Evolutionary conservation across 2,888 invertebrate genomes (phyloP).

Genomic region (Drosophila basisetae): DNA sequence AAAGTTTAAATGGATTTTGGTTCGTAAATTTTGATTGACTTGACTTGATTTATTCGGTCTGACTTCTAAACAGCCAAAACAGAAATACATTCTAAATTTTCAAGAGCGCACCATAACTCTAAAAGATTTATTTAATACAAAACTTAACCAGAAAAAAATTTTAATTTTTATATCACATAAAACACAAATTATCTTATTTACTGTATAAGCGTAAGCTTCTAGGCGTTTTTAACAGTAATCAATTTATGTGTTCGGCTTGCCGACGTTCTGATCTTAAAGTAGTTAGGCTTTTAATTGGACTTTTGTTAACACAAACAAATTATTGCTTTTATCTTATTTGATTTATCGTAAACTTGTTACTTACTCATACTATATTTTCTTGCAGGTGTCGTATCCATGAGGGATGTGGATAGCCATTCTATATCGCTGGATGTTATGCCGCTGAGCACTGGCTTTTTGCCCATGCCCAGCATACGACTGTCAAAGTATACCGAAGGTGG

Average conservation of each 20-base stretch:
- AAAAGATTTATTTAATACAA: not conserved
- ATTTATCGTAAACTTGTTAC: not conserved
- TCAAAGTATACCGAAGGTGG: constrained; percentile 93
- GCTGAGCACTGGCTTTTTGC: constrained; percentile 94
- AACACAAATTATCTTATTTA: not conserved
- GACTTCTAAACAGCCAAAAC: not conserved
- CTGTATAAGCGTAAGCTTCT: not conserved
- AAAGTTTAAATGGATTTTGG: not conserved
- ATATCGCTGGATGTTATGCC: constrained; percentile 97
- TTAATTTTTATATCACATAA: not conserved
- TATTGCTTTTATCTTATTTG: constrained; percentile 25
- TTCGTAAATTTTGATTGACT: not conserved
- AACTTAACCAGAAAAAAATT: not conserved
- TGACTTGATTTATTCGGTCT: not conserved
- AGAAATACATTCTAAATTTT: not conserved
- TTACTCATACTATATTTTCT: constrained; percentile 29
- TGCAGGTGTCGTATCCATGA: constrained; percentile 90
- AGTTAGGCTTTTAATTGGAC: constrained; percentile 42
- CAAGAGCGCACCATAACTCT: not conserved
- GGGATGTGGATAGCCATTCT: constrained; percentile 89
- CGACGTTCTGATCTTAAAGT: constrained; percentile 13
- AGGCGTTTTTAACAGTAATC: not conserved
- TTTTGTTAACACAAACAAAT: constrained; percentile 26
- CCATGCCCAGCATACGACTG: constrained; percentile 93
- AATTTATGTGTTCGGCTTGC: not conserved